Evolutionary conservation across 2,888 invertebrate genomes (phyloP), one percentile per base, ranked within the genome.

Genomic region (Hyppa rectilinea): DNA sequence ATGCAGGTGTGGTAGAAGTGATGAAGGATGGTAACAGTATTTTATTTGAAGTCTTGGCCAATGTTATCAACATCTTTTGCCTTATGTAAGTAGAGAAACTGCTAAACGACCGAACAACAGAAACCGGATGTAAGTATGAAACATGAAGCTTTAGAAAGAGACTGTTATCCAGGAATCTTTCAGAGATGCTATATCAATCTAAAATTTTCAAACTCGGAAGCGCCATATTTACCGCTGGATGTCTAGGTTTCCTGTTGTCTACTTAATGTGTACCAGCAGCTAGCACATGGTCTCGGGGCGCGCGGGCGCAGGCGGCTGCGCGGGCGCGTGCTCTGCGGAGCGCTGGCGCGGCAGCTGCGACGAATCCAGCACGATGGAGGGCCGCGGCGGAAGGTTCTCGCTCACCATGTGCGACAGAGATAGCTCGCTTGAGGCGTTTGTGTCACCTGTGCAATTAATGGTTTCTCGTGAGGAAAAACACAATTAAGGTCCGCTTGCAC

Each of bases 331-430:
- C 50, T 96, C 96, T 17, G 95, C 94, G 64, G 96, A 95, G 67
- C 94, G 91, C 88, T 96, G 96, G 31, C 96, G 92, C 77, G 96
- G 95, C 81, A 96, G 91, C 83, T 95, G 94, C 62, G 96, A 94
- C 23, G 96, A 95, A 91, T 96, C 96, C 87, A 96, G 91, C 87
- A 96, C 94, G 72, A 96, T 96, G 72, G 95, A 94, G 4, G 96
- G 96, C 69, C 96, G 91, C 76, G 96, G 96, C 4, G 96, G 96
- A 20, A 94, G 89, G 84, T 84, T 94, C 91, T 96, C 96, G 87
- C 95, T 96, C 86, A 94, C 93, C 95, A 96, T 94, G 90, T 95
- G 96, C 79, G 96, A 96, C 6, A 96, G 91, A 0, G 96, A 96
- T 61, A 96, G 83, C 73, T 96, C 96, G 87, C 96, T 96, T 0